Evolutionary conservation across 1,140 invertebrate genomes (phyloP), one percentile per base, ranked within the genome.

Genomic region (Trypoxylus dichotomus): DNA sequence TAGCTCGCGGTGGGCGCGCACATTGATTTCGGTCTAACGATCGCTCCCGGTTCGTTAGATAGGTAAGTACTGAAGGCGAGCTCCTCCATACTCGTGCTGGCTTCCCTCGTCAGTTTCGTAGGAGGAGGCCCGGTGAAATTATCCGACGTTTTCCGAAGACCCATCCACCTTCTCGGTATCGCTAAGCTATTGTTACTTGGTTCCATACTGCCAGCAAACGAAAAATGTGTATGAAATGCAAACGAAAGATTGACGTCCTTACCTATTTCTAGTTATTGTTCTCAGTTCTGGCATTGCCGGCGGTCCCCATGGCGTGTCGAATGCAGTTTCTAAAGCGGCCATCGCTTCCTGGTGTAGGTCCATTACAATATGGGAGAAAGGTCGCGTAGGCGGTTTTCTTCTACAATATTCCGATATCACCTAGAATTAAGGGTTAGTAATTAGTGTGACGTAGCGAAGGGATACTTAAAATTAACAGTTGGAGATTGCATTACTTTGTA

Each of bases 291-390:
- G 84, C 85, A 85, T 85, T 2, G 84, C 84, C n/a, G 84, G 84
- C 11, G 84, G 84, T 42, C 83, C 83, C 83, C 84, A 85, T 13
- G 82, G 80, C 1, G 83, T 81, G 37, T 85, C 84, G 15, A 83
- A 73, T 6, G 76, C 76, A 15, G 80, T 25, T 78, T 85, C 84
- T 11, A 85, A 41, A 13, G 79, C 82, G 29, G 82, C 84, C 75
- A 89, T 82, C 1, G 90, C 88, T 79, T 90, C 89, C 27, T 88
- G 86, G 77, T 91, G 89, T 83, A 91, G 86, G 80, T 91, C 90
- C 90, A 91, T 91, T 1, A 91, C 88, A 15, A 90, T 88, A 79
- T 91, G 90, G 0, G 89, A 90, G 82, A 91, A 91, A 1, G 90
- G 90, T 63, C 89, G 86, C 25, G 87, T 87, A 79, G 90, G 88